Conservation (phyloP, 2,113 vertebrate species). For the Alligator mississippiensis region DNA sequence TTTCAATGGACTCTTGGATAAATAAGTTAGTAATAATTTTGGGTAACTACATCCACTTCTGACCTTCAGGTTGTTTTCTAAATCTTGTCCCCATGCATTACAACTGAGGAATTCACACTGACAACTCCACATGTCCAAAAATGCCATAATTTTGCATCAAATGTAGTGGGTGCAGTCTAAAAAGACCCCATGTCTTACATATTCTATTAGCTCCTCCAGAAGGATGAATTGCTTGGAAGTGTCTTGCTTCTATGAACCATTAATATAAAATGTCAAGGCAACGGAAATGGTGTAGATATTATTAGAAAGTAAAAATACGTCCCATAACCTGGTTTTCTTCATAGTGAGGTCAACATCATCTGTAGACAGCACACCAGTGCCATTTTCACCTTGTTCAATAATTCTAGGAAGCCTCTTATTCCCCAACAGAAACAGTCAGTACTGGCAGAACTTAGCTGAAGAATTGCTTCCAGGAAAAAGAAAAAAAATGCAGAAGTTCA, state of each 20-base stretch:
- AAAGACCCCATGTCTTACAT: not conserved
- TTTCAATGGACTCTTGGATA: too few species aligned
- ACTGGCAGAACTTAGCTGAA: not conserved
- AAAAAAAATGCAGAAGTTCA: not conserved
- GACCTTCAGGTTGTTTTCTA: too few species aligned
- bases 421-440: not conserved
- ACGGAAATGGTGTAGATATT: rapidly evolving
- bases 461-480: not conserved
- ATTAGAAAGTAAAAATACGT: not conserved
- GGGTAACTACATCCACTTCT: too few species aligned
- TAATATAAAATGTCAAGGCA: not conserved
- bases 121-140: not conserved
- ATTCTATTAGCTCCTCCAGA: not conserved
- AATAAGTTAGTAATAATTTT: too few species aligned
- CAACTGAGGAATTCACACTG: not conserved
- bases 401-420: not conserved
- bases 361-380: not conserved
- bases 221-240: not conserved
- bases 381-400: not conserved
- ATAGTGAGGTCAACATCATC: not conserved
- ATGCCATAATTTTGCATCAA: not conserved
- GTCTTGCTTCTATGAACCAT: not conserved
- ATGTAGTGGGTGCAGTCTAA: not conserved
- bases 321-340: not conserved
- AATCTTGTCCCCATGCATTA: not conserved